Evolutionary conservation across 2,113 vertebrate genomes (phyloP), one percentile per base, ranked within the genome.

Genomic region (Chloebia gouldiae): DNA sequence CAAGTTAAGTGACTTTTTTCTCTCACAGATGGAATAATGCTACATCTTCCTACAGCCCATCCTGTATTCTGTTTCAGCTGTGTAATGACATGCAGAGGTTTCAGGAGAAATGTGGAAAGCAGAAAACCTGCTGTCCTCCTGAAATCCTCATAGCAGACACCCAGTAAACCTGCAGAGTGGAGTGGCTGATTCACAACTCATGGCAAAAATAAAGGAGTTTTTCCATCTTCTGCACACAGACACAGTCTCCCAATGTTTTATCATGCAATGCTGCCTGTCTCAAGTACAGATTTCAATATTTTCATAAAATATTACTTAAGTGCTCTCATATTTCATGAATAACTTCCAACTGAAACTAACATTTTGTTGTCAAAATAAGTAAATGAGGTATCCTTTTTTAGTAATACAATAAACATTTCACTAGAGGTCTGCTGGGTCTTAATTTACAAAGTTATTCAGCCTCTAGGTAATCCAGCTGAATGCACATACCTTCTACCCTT

Each of bases 11-110:
- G 66, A 77, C 71, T 57, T 75, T 89, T 87, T 92, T 54, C 35
- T 81, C 39, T 85, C 77, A 83, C 73, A 81, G 65, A 91, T 79
- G 81, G 83, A 54, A 88, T 92, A 96, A 94, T 51, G 49, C 53
- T 51, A 61, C 73, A 66, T 79, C 49, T 90, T 88, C 92, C 39
- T 76, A 28, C 53, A 92, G 71, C 51, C 69, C 47, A 72, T 84
- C 39, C 79, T 25, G 27, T 93, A 93, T 88, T 92, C 59, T 50
- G 57, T 93, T 90, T 90, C 93, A 89, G 50, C 31, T 83, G 22
- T 72, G 60, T 71, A 73, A 80, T 47, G 81, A 77, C 90, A 87
- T 28, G 81, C 87, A 94, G 76, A 88, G 28, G 30, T 91, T 87
- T 81, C 39, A 60, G 82, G 9, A 90, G 81, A 92, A 93, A 93